phyloP scores from a whole-genome alignment of 2,888 invertebrate species.

The Fissipunctia ypsillon region DNA sequence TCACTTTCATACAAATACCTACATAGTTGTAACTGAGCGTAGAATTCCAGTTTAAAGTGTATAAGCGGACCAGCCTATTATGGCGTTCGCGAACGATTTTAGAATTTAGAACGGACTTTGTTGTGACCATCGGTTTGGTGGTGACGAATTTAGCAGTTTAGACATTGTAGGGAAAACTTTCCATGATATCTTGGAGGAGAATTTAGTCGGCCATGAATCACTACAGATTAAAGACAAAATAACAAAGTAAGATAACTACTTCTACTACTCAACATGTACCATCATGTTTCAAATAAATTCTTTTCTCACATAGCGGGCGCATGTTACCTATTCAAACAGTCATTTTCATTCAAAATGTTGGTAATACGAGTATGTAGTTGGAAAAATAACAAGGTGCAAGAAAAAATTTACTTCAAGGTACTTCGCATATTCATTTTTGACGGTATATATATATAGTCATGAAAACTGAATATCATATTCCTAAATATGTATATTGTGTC shows the following conservation, averaged over 20 bases:
- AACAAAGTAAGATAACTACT: constrained; percentile 5
- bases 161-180: background rate
- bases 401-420: background rate
- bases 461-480: constrained; percentile 38
- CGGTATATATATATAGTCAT: constrained; percentile 8
- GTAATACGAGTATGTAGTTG: background rate
- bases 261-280: background rate
- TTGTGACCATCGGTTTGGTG: constrained; percentile 20
- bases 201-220: background rate
- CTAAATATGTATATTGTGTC: constrained; percentile 28
- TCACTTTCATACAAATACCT: constrained; percentile 84
- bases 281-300: background rate
- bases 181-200: background rate
- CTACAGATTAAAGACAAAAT: background rate
- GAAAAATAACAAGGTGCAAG: background rate
- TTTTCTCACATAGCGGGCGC: background rate
- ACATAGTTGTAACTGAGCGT: constrained; percentile 65
- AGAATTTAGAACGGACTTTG: constrained; percentile 50
- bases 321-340: background rate
- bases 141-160: constrained; percentile 29
- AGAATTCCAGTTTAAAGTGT: constrained; percentile 66
- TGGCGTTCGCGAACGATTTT: constrained; percentile 46
- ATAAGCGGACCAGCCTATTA: constrained; percentile 50
- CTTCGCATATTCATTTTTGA: background rate
- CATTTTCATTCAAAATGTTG: background rate